Evolutionary conservation across 2,797 vertebrate genomes (phyloP), one percentile per base, ranked within the genome.

Genomic region (Sciurus carolinensis): DNA sequence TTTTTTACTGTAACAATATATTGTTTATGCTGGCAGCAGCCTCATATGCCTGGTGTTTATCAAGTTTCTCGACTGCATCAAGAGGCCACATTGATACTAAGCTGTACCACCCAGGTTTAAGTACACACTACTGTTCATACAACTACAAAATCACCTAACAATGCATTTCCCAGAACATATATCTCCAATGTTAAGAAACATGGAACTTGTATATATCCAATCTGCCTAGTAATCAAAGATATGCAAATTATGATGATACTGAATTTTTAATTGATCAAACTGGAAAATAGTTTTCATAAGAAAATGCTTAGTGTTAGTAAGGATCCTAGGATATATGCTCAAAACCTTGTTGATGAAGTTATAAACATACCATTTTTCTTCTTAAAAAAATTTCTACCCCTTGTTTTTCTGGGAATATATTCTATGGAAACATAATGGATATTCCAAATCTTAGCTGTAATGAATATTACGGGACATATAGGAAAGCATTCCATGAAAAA

Each of bases 261-360:
- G 17, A 69, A 69, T 69, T 69, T 83, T 82, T 44, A n/a, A 88
- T 14, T 82, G 52, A 83, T 47, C 54, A 82, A 66, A 75, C 54
- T 66, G 4, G 84, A 90, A 95, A 87, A 26, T 57, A 75, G 54
- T 91, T 95, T 81, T 50, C 73, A 67, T 76, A 75, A 22, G 47
- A 81, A 87, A 73, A 71, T 64, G 52, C 26, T 15, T 1, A 44
- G 7, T 90, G 14, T 69, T 77, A 72, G 24, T 62, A 80, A 69
- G 72, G 20, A 13, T 90, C 71, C 64, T 28, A 86, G 42, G 54
- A 90, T 85, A 91, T 82, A 75, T 24, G 39, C 18, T 82, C 8
- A 86, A 33, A 52, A 85, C 3, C 28, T 72, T 80, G 15, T 87
- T 86, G 47, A 66, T 81, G 62, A 91, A 86, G 44, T 13, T 91